Base-by-base conservation (phyloP, 2,113 vertebrate species). In the Mobula birostris region DNA sequence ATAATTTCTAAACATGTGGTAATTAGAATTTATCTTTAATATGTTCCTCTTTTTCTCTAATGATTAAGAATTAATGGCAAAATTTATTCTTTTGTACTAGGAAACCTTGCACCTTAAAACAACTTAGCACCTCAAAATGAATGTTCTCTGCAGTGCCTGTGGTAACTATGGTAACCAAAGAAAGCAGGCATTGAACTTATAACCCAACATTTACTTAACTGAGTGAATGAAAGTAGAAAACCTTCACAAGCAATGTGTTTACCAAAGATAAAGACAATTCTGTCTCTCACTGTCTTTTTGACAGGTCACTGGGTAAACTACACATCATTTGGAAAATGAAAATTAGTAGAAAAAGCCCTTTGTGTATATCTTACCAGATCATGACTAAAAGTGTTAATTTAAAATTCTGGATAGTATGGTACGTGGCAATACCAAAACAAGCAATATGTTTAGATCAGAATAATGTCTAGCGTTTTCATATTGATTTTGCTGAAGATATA, bases 121-220 rank as follows among this genome's bases (percentile, higher is more conserved):
- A 66, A 90, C 85, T 90, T 90, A 14, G 68, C 66, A 93, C 91
- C 70, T 74, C 56, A 93, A 93, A 93, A 93, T 93, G 32, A 93
- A 93, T 93, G 91, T 93, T 93, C 91, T 56, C 40, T 32, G 36
- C 40, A 48, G 68, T 76, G 40, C 70, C 91, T 72, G 24, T 32
- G 19, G 91, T 93, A 93, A 76, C 91, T 70, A 76, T 72, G 70
- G 91, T 40, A 93, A 93, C 68, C 68, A 27, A 93, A 74, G 66
- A 72, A 72, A 93, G 68, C 32, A 93, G 40, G 70, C 91, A 74
- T 40, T 93, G 91, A 74, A 93, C 91, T 93, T 93, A 72, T 74
- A 93, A 74, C 66, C 91, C 36, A 93, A 72, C 68, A 93, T 93
- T 93, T 76, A 93, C 70, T 93, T 48, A 93, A 93, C 91, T 29